Conservation (phyloP, 2,797 vertebrate species). For the Sebastes dallii region DNA sequence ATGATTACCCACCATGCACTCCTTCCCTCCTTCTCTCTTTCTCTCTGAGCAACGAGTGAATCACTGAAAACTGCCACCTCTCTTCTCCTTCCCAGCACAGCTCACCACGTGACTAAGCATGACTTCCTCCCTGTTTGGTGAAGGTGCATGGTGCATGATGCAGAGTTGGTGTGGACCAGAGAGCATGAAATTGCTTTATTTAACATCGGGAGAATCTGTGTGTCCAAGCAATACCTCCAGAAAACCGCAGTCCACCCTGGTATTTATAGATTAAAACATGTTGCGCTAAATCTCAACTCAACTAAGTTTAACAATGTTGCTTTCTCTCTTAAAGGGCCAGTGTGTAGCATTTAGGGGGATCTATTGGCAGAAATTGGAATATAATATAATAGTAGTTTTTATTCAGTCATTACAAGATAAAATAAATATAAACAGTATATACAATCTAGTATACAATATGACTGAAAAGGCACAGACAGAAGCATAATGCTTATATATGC, state of each 20-base stretch:
- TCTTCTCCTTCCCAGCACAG: slow-evolving; percentile 8
- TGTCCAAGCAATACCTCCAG: slow-evolving; percentile 23
- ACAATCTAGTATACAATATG: no score
- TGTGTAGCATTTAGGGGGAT: no score
- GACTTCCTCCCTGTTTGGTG: slow-evolving; percentile 51
- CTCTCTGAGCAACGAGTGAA: slow-evolving; percentile 42
- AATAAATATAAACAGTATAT: no score
- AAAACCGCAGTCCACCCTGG: neutral
- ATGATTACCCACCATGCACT: slow-evolving; percentile 55
- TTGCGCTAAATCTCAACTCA: neutral
- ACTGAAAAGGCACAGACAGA: no score
- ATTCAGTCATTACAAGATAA: no score
- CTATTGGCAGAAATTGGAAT: no score
- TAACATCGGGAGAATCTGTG: slow-evolving; percentile 48
- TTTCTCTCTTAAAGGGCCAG: neutral
- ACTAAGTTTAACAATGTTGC: neutral
- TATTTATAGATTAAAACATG: slow-evolving; percentile 26
- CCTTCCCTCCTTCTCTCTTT: slow-evolving; percentile 8
- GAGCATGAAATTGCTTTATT: slow-evolving; percentile 74
- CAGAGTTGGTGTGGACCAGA: slow-evolving; percentile 42
- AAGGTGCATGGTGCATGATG: slow-evolving; percentile 50
- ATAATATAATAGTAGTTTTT: no score
- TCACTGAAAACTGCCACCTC: slow-evolving; percentile 44
- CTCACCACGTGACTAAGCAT: slow-evolving; percentile 53
- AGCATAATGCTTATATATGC: no score